phyloP scores from a whole-genome alignment of 1,140 invertebrate genomes.

The Calephelis virginiensis region DNA sequence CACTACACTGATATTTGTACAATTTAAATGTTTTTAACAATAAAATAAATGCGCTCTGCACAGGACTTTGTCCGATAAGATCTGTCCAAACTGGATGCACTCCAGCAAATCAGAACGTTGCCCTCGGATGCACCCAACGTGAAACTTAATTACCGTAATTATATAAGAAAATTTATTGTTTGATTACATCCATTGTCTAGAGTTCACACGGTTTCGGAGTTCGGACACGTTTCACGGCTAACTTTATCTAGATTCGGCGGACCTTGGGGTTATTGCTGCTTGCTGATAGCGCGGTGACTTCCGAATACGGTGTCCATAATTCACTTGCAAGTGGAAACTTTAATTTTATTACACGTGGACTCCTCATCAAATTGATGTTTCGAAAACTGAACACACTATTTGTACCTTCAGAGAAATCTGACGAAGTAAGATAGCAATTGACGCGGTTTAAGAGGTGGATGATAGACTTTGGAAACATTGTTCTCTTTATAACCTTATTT shows the following conservation, averaged over 20 bases:
- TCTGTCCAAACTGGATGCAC: constrained; percentile 15
- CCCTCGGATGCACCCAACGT: constrained; percentile 11
- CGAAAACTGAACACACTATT: too few relatives aligned
- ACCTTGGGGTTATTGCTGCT: constrained; percentile 9
- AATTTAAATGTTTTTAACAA: too few relatives aligned
- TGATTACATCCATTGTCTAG: constrained; percentile 3
- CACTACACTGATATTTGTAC: too few relatives aligned
- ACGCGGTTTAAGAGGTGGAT: too few relatives aligned
- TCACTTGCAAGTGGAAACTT: too few relatives aligned
- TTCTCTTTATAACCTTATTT: too few relatives aligned
- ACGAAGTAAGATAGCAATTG: too few relatives aligned
- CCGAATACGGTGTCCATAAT: constrained; percentile 1
- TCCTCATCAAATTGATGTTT: too few relatives aligned
- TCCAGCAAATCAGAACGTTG: constrained; percentile 17
- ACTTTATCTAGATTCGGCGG: constrained; percentile 16
- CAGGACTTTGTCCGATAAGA: constrained; percentile 3
- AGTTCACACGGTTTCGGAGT: constrained; percentile 8
- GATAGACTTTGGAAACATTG: too few relatives aligned
- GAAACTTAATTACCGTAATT: constrained; percentile 15
- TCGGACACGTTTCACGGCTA: constrained; percentile 12
- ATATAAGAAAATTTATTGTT: constrained; percentile 16
- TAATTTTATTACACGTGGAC: too few relatives aligned
- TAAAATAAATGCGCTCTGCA: neutral
- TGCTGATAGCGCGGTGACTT: neutral
- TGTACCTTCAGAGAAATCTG: too few relatives aligned